Evolutionary conservation across 92 coral and sea anemone genomes (phyloP).

Genomic region (Micromussa lordhowensis): DNA sequence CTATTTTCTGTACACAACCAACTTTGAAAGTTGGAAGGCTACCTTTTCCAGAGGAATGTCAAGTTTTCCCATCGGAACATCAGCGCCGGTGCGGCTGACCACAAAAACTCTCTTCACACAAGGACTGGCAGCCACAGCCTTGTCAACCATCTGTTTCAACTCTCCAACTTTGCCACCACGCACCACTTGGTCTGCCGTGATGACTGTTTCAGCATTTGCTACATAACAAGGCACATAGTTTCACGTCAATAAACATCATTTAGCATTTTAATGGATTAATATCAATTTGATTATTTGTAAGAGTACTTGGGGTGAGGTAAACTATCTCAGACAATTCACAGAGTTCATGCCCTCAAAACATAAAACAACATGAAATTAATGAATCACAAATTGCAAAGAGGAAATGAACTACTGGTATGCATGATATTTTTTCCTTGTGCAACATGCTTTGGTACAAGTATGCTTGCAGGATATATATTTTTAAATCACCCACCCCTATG

Average conservation of each 20-base stretch:
- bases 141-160: constrained; percentile 88
- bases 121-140: constrained; percentile 89
- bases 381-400: too few species aligned
- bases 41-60: constrained; percentile 96
- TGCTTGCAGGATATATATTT: too few species aligned
- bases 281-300: background rate
- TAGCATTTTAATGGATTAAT: background rate
- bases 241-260: background rate
- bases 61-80: constrained; percentile 90
- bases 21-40: background rate
- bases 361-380: too few species aligned
- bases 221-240: background rate
- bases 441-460: too few species aligned
- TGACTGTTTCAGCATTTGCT: constrained; percentile 95
- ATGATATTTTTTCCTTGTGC: too few species aligned
- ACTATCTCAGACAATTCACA: too few species aligned
- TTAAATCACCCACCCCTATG: too few species aligned
- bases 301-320: too few species aligned
- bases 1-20: too few species aligned
- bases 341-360: too few species aligned
- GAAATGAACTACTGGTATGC: too few species aligned
- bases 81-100: constrained; percentile 93
- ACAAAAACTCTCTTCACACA: constrained; percentile 94
- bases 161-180: constrained; percentile 90
- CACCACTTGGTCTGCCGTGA: constrained; percentile 94